A percentile compares a stretch with the other conserved stretches of the same genome.
Conservation (phyloP, 2,797 vertebrate genomes). For the Craterocephalus amniculus region DNA sequence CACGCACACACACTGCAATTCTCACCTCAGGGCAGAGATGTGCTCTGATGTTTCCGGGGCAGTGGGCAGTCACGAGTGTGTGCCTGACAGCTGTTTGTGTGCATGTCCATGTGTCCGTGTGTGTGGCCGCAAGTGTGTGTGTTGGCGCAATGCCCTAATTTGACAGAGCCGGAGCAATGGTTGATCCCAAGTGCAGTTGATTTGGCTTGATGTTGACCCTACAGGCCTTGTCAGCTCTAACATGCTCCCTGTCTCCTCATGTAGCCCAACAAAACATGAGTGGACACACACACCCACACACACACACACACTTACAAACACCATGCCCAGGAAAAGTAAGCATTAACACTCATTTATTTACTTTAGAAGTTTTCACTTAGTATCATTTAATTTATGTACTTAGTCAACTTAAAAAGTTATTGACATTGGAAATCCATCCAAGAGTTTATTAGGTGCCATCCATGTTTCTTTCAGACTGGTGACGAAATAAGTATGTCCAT, state of each 20-base stretch:
- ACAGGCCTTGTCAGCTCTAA: conserved; percentile 80
- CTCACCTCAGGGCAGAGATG: conserved; percentile 82
- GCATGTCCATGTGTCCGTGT: conserved; percentile 64
- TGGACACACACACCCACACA: conserved; percentile 60
- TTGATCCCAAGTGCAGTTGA: conserved; percentile 80
- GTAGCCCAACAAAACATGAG: conserved; percentile 63
- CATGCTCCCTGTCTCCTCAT: conserved; percentile 79
- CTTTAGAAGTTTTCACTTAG: background rate
- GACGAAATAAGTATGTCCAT: no score
- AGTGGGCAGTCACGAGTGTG: conserved; percentile 80
- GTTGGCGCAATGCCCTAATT: conserved; percentile 81
- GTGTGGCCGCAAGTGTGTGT: conserved; percentile 46
- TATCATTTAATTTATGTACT: no score
- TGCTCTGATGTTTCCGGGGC: conserved; percentile 82
- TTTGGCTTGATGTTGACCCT: conserved; percentile 82
- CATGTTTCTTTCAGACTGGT: no score
- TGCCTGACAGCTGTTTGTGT: conserved; percentile 78
- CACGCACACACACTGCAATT: conserved; percentile 61
- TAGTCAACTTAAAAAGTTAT: no score
- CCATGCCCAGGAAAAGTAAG: conserved; percentile 16
- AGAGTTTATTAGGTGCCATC: no score
- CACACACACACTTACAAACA: conserved; percentile 8
- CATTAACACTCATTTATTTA: conserved; percentile 16
- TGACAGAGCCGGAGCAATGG: conserved; percentile 76
- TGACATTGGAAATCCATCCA: no score